Evolutionary conservation across 2,888 invertebrate species (phyloP), one percentile per base, ranked within the genome.

Genomic region (Catotricha subobsoleta): DNA sequence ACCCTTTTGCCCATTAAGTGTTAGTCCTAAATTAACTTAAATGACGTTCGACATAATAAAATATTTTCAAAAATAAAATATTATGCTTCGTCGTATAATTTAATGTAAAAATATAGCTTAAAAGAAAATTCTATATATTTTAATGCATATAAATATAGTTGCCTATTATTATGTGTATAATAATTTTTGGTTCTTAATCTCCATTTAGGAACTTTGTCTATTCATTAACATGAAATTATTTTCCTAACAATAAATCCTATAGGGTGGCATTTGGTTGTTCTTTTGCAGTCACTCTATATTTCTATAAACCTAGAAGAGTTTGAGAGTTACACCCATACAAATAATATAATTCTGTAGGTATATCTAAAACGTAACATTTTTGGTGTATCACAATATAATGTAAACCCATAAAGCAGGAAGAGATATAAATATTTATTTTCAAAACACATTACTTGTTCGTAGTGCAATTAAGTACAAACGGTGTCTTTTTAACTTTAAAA

Each of bases 401-500:
- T 15, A 30, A 15, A 30, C n/a, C 30, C 15, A 33, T 33, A 33
- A 33, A 33, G 33, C 33, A 33, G 18, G 33, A 10, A 25, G 18
- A 33, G 33, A 33, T 33, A 33, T 33, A 33, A 33, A 33, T 33
- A 33, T 33, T 33, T 33, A 33, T 33, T 33, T 33, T 33, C 33
- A 33, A 33, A 33, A 16, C 33, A 33, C 33, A 33, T 33, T 33
- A 33, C 33, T 33, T 33, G 15, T 8, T 7, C n/a, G 4, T 33
- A 9, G 13, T 33, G 33, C 33, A 33, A 33, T 33, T 33, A 33
- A 33, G 33, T 18, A 33, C 33, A 33, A 25, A 33, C 33, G 33
- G 33, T 33, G 33, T 33, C 33, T 33, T 33, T 33, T 33, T 33
- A 33, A 33, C 33, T 33, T 33, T 33, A 33, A 33, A 33, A 33